Percentiles rank a stretch among this genome's conserved stretches.
Conservation (phyloP, 2,797 vertebrate genomes). For the Enteromius viviparus region DNA sequence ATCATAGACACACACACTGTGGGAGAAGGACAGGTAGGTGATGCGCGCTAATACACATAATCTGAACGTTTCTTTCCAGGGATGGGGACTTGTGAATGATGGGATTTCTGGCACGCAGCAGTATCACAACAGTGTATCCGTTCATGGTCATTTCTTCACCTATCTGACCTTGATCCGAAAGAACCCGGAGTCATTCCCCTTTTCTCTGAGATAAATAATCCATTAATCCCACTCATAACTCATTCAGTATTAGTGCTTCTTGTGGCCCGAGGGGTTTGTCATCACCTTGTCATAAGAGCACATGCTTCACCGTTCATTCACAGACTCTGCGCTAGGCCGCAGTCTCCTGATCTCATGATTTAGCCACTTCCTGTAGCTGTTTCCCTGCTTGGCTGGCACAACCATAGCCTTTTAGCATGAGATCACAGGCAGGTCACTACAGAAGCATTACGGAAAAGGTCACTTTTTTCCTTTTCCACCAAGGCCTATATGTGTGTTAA, state of each 20-base stretch:
- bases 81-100: neutral
- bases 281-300: slow-evolving; percentile 63
- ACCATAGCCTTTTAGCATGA: slow-evolving; percentile 36
- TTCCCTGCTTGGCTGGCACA: slow-evolving; percentile 41
- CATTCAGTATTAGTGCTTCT: slow-evolving; percentile 33
- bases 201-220: slow-evolving; percentile 25
- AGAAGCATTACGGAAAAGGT: slow-evolving; percentile 22
- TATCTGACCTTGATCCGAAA: slow-evolving; percentile 53
- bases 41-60: neutral
- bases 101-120: neutral
- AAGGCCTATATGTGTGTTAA: slow-evolving; percentile 65
- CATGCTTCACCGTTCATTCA: slow-evolving; percentile 28
- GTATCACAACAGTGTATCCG: slow-evolving; percentile 2
- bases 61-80: neutral
- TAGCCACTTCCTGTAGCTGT: slow-evolving; percentile 57
- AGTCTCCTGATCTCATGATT: slow-evolving; percentile 54
- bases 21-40: slow-evolving; percentile 91
- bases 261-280: slow-evolving; percentile 55
- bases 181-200: slow-evolving; percentile 6
- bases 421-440: slow-evolving; percentile 49
- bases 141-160: slow-evolving; percentile 17
- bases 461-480: neutral
- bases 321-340: slow-evolving; percentile 28
- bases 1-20: slow-evolving; percentile 94
- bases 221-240: slow-evolving; percentile 52